Evolutionary conservation across 2,113 vertebrate genomes (phyloP).

Genomic region (Panthera uncia): DNA sequence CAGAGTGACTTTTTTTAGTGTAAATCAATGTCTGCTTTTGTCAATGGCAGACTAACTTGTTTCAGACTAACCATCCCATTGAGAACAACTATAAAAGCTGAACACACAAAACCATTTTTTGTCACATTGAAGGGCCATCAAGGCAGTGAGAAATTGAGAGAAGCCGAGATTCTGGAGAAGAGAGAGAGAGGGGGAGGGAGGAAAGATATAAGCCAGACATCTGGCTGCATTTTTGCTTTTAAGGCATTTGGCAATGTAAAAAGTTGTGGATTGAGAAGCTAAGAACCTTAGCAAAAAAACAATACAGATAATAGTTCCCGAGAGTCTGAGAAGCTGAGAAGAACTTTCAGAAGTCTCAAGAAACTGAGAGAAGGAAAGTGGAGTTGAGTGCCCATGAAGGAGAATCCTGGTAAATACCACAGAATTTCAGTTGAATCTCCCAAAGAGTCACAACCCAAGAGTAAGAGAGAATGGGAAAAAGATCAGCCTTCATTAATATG

Average conservation of each 20-base stretch:
- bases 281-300: not conserved
- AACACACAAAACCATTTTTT: not conserved
- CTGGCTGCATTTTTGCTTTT: constrained; percentile 32
- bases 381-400: not conserved
- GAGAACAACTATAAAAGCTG: constrained; percentile 3
- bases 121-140: not conserved
- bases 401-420: not conserved
- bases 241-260: constrained; percentile 41
- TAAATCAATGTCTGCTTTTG: constrained; percentile 29
- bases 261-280: not conserved
- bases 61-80: constrained; percentile 9
- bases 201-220: not conserved
- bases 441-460: not conserved
- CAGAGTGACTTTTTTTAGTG: not conserved
- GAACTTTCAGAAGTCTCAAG: not conserved
- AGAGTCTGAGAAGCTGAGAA: not conserved
- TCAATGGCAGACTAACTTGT: not conserved
- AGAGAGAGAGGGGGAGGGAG: not conserved
- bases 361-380: not conserved
- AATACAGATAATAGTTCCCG: not conserved
- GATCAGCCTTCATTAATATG: not conserved
- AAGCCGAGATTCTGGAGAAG: not conserved
- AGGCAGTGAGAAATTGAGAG: not conserved
- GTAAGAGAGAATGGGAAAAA: not conserved
- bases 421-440: not conserved